Conservation (phyloP, 2,888 invertebrate genomes). For the Ormia ochracea region DNA sequence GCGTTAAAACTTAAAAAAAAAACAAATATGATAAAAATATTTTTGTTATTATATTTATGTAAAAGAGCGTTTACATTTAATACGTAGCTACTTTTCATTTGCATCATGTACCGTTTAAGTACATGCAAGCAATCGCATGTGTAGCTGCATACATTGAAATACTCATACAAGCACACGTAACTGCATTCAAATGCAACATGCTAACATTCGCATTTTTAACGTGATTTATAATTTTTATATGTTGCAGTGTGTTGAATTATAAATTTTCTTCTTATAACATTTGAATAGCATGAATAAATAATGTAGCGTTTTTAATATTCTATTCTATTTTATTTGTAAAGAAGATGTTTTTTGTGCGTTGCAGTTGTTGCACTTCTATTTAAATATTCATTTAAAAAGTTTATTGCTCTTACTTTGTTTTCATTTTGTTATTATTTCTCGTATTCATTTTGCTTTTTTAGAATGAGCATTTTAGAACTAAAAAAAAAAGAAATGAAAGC, state of each 20-base stretch:
- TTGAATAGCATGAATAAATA: constrained; percentile 41
- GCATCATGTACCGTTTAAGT: background rate
- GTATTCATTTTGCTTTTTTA: background rate
- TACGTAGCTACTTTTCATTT: constrained; percentile 44
- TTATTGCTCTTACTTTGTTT: constrained; percentile 44
- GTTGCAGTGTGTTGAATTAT: constrained; percentile 1
- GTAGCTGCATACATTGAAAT: constrained; percentile 8
- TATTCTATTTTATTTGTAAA: constrained; percentile 23
- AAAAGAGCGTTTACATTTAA: constrained; percentile 22
- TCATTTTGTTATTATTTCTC: background rate
- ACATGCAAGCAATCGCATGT: background rate
- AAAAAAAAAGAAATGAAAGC: too few species aligned
- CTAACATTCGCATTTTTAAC: background rate
- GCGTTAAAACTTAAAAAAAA: background rate
- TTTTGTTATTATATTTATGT: background rate
- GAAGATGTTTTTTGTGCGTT: background rate
- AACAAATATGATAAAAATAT: background rate
- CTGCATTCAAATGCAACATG: constrained; percentile 27
- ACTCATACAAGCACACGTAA: background rate
- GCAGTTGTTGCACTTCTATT: constrained; percentile 16
- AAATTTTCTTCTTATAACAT: background rate
- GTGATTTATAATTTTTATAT: constrained; percentile 31
- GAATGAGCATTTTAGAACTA: background rate
- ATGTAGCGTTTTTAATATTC: constrained; percentile 32
- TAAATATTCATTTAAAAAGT: constrained; percentile 38